Evolutionary conservation across 2,113 vertebrate species (phyloP).

Genomic region (Sarotherodon lohbergeri): DNA sequence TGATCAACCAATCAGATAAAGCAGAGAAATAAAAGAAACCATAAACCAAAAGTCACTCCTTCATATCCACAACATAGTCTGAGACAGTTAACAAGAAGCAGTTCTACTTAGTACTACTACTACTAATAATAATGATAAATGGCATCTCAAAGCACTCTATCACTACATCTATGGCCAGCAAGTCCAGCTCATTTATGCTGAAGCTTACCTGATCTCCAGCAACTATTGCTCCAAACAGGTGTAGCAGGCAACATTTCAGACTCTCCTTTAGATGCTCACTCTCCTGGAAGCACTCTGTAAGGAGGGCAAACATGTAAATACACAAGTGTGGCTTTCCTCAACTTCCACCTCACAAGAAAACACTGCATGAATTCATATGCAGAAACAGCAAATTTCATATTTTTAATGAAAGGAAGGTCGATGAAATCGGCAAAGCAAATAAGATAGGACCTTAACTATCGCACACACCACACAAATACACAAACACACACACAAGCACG

Average conservation of each 20-base stretch:
- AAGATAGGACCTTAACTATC: not conserved
- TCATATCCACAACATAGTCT: not conserved
- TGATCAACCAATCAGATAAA: not conserved
- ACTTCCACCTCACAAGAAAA: not conserved
- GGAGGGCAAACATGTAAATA: conserved; percentile 29
- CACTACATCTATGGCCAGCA: not conserved
- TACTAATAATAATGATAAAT: rapidly evolving
- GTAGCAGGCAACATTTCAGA: conserved; percentile 92
- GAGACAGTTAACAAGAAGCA: not conserved
- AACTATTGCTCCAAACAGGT: conserved; percentile 95
- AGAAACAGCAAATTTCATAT: not conserved
- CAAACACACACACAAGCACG: not conserved
- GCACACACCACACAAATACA: not conserved
- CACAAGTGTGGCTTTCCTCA: not conserved
- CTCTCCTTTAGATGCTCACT: conserved; percentile 97
- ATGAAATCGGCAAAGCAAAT: not conserved
- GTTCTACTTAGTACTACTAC: not conserved
- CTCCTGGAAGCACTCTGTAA: conserved; percentile 96
- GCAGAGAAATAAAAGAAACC: not conserved
- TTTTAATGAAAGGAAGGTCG: not conserved
- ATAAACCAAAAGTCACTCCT: not conserved
- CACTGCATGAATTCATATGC: not conserved
- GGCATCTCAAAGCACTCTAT: not conserved
- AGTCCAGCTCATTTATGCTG: not conserved
- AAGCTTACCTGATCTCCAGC: conserved; percentile 90